Base-by-base conservation (phyloP, 2,888 invertebrate species). In the Phanerotoma sp. region DNA sequence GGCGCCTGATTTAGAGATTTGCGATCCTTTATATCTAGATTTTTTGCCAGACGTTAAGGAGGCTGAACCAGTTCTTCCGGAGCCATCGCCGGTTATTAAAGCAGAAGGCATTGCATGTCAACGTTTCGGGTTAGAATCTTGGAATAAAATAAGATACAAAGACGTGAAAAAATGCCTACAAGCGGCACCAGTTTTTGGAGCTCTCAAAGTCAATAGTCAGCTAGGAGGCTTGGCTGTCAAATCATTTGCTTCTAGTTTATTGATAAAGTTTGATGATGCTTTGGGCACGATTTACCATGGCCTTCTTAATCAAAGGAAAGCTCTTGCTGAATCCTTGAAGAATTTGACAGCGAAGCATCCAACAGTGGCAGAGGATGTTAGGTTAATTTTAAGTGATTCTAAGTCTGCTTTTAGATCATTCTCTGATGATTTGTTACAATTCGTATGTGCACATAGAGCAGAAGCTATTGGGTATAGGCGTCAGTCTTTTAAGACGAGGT, bases 391-490 rank as follows among this genome's bases (percentile, higher is more conserved):
- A 5, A 3, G 30, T 11, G 5, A 30, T 30, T n/a, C n/a, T n/a
- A n/a, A n/a, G n/a, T 30, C 30, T 2, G 30, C 30, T 4, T 30
- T 30, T n/a, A 30, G n/a, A n/a, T 3, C 9, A n/a, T 11, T 30
- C 30, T 30, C 30, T 5, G 30, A 30, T 5, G 5, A 30, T 30
- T n/a, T 30, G n/a, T 3, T 30, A 9, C 30, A 30, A 11, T 30
- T 11, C n/a, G n/a, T n/a, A 11, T 30, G 1, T 18, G 56, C 52
- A 5, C 28, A 28, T 25, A 18, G 56, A 25, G 48, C 52, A 5
- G 52, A 52, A 21, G 7, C 35, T 4, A 52, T 56, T 13, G 52
- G 47, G 21, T 22, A 13, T 28, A 46, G 56, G 10, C 28, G 48
- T 15, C 37, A 48, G 4, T 0, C 33, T 9, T 56, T 48, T 15